Conservation (phyloP, 2,797 vertebrate genomes). For the Pipistrellus pygmaeus region DNA sequence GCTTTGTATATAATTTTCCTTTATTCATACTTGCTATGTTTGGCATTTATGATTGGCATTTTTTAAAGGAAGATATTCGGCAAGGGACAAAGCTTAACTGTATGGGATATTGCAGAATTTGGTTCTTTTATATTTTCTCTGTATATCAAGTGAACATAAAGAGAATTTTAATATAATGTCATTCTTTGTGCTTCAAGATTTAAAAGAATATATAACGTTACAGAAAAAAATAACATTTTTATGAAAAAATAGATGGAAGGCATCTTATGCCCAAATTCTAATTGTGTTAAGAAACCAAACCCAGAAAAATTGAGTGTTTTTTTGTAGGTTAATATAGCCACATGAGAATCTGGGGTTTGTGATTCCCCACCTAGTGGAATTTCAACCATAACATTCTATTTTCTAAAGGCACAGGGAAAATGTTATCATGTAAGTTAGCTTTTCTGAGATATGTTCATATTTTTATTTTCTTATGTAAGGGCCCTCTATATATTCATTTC, state of each 20-base stretch:
- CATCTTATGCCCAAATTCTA: not conserved
- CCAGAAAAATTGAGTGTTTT: not conserved
- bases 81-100: not conserved
- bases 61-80: slow-evolving; percentile 54
- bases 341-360: not conserved
- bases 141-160: not conserved
- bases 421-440: not conserved
- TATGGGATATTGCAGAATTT: not conserved
- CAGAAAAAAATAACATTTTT: not conserved
- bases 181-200: slow-evolving; percentile 7
- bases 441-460: not conserved
- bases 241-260: not conserved
- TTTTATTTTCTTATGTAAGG: slow-evolving; percentile 22
- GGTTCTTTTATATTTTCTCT: not conserved
- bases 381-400: not conserved
- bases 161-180: not conserved
- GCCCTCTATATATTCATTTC: not conserved
- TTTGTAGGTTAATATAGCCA: slow-evolving; percentile 2
- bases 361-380: not conserved
- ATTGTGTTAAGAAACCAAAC: slow-evolving; percentile 4
- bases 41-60: not conserved
- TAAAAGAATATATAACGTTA: slow-evolving; percentile 39
- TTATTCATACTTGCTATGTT: slow-evolving; percentile 42
- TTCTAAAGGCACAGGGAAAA: not conserved
- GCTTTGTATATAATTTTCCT: slow-evolving; percentile 36